phyloP scores from a whole-genome alignment of 2,797 vertebrate species.

The Prionace glauca region DNA sequence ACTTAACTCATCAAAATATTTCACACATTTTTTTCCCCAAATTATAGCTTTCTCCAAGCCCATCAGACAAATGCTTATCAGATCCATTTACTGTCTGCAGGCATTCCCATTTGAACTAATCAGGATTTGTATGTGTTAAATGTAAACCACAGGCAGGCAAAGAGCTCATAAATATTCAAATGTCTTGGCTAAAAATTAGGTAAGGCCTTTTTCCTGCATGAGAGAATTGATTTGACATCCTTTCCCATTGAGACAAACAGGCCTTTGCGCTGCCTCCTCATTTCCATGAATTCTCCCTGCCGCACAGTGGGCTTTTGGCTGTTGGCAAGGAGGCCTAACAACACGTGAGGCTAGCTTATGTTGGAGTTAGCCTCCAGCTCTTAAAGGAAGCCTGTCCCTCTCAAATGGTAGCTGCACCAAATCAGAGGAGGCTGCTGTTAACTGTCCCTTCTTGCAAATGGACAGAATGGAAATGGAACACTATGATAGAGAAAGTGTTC shows the following conservation, averaged over 20 bases:
- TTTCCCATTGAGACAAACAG: no score
- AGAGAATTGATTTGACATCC: no score
- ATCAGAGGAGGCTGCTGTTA: background rate
- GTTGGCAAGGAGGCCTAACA: no score
- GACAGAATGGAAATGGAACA: background rate
- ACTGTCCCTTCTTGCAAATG: background rate
- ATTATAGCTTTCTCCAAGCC: background rate
- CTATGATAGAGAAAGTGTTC: no score
- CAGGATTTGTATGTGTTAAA: background rate
- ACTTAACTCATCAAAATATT: slow-evolving; percentile 20
- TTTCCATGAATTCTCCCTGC: background rate
- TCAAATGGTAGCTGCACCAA: background rate
- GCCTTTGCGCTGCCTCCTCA: background rate
- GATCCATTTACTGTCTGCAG: background rate
- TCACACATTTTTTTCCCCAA: background rate
- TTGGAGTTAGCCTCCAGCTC: background rate
- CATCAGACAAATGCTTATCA: background rate
- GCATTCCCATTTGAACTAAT: slow-evolving; percentile 1
- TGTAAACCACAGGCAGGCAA: background rate
- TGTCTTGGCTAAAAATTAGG: no score
- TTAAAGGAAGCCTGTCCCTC: background rate
- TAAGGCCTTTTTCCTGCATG: no score
- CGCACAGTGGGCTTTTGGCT: no score
- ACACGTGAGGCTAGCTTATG: background rate
- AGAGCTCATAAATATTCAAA: background rate